Conservation (phyloP, 2,888 invertebrate species). For the Epistrophella euchroma region DNA sequence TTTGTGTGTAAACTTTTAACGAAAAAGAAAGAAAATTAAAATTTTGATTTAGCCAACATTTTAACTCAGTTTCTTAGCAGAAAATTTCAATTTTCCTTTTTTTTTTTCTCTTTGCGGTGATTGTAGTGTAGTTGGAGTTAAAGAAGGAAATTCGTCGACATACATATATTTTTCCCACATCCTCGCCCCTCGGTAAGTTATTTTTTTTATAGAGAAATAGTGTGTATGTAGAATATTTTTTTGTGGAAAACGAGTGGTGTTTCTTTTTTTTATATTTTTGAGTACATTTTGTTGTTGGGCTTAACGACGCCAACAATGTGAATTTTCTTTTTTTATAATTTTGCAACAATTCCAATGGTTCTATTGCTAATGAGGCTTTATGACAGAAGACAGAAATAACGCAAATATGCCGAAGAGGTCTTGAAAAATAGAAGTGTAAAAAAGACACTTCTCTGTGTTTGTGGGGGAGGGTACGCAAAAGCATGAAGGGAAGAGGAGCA, state of each 20-base stretch:
- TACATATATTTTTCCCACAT: slow-evolving; percentile 66
- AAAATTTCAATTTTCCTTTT: slow-evolving; percentile 36
- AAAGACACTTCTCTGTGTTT: slow-evolving; percentile 43
- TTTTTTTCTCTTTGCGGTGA: slow-evolving; percentile 56
- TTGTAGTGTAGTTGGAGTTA: slow-evolving; percentile 69
- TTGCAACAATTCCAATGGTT: slow-evolving; percentile 49
- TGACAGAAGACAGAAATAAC: slow-evolving; percentile 63
- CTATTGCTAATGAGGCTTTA: slow-evolving; percentile 21
- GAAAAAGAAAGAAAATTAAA: slow-evolving; percentile 55
- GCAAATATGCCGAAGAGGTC: slow-evolving; percentile 52
- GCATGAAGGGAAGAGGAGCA: slow-evolving; percentile 1
- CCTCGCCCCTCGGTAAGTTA: slow-evolving; percentile 76
- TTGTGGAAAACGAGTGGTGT: slow-evolving; percentile 25
- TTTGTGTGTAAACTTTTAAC: slow-evolving; percentile 59
- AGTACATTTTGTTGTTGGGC: slow-evolving; percentile 5
- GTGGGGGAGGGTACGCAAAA: slow-evolving; percentile 10
- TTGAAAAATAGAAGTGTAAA: slow-evolving; percentile 29
- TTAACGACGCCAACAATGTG: slow-evolving; percentile 5
- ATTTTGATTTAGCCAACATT: slow-evolving; percentile 30
- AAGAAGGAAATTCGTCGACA: slow-evolving; percentile 58
- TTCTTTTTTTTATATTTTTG: neutral
- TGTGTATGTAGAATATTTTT: slow-evolving; percentile 55
- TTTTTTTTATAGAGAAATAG: slow-evolving; percentile 55
- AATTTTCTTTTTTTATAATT: slow-evolving; percentile 63
- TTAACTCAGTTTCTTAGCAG: slow-evolving; percentile 3